Conservation (phyloP, 1,140 invertebrate species). For the Sycophaga agraensis region DNA sequence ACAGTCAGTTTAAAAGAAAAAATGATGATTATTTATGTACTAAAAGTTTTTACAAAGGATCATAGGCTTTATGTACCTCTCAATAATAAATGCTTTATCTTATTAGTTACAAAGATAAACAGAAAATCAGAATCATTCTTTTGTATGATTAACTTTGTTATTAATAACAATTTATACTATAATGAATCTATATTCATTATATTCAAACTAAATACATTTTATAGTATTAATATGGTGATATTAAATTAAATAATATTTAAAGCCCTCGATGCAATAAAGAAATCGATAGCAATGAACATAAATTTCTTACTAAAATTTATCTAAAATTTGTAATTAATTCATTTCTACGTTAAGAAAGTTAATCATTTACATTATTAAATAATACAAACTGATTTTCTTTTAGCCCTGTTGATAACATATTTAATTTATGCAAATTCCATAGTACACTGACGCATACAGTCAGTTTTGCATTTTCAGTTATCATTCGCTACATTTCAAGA, state of each 20-base stretch:
- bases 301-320: too few relatives aligned
- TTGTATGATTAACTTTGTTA: too few relatives aligned
- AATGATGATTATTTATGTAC: constrained; percentile 19
- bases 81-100: not conserved
- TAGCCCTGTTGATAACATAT: not conserved
- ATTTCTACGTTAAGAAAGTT: too few relatives aligned
- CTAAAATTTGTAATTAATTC: too few relatives aligned
- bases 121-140: not conserved
- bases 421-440: not conserved
- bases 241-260: too few relatives aligned
- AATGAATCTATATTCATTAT: too few relatives aligned
- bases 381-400: not conserved
- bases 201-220: too few relatives aligned
- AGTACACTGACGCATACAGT: not conserved
- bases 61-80: not conserved
- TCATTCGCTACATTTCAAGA: constrained; percentile 12
- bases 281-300: too few relatives aligned
- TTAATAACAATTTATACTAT: too few relatives aligned
- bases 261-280: too few relatives aligned
- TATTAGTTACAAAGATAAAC: not conserved
- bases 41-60: constrained; percentile 11
- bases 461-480: not conserved
- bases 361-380: not conserved
- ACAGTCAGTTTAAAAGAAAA: constrained; percentile 19
- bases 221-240: too few relatives aligned